Conservation (phyloP, 2,797 vertebrate species). For the Danio choprae region DNA sequence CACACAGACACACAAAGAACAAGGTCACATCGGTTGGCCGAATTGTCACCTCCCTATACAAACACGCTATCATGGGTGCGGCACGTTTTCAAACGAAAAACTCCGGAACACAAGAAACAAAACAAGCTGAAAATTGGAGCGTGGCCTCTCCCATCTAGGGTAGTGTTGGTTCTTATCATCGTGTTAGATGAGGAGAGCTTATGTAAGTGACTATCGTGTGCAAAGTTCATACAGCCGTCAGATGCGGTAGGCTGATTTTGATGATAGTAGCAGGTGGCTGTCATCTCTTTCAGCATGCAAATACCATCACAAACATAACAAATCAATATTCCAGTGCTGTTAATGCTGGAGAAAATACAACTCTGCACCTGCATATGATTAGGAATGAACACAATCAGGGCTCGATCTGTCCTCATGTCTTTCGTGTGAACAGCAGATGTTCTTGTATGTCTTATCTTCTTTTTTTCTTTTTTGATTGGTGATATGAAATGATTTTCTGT, state of each 20-base stretch:
- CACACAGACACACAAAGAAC: background rate
- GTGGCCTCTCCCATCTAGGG: conserved; percentile 32
- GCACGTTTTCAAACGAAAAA: conserved; percentile 1
- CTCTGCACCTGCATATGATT: conserved; percentile 8
- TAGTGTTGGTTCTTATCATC: conserved; percentile 34
- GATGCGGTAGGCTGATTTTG: background rate
- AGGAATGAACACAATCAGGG: background rate
- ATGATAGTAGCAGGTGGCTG: conserved; percentile 50
- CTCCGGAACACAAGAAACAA: conserved; percentile 14
- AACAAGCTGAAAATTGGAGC: conserved; percentile 28
- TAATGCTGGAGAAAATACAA: background rate
- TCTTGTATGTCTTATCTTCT: background rate
- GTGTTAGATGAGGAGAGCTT: conserved; percentile 19
- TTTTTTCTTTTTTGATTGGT: background rate
- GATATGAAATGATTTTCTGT: background rate
- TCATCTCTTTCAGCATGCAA: background rate
- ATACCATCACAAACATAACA: conserved; percentile 17
- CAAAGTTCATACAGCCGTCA: conserved; percentile 2
- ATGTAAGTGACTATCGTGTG: conserved; percentile 35
- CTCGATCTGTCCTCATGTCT: background rate
- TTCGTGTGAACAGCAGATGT: conserved; percentile 18
- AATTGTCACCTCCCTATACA: background rate
- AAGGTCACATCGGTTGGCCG: background rate
- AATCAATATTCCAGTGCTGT: background rate
- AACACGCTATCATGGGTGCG: conserved; percentile 17